Conservation (phyloP, 2,888 invertebrate genomes). For the Nowickia ferox region DNA sequence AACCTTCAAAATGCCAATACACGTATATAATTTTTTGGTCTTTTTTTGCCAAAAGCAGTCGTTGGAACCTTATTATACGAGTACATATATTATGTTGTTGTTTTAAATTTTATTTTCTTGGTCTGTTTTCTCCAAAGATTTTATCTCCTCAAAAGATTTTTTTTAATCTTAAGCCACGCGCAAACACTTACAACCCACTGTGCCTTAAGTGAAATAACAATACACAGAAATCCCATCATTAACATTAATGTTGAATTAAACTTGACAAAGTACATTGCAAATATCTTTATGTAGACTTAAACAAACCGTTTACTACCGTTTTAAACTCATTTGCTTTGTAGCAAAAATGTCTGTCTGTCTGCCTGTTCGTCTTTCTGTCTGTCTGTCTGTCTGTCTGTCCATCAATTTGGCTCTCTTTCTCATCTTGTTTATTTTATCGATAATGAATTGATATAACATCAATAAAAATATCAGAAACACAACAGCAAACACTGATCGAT, state of each 20-base stretch:
- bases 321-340: conserved; percentile 3
- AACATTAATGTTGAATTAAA: conserved; percentile 29
- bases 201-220: not conserved
- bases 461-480: conserved; percentile 39
- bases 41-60: no score
- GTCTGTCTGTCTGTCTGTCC: not conserved
- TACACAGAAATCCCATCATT: conserved; percentile 6
- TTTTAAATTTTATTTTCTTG: no score
- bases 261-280: conserved; percentile 30
- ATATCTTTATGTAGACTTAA: conserved; percentile 27
- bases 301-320: conserved; percentile 45
- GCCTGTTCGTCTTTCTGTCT: not conserved
- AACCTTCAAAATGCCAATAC: no score
- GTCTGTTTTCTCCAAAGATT: no score
- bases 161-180: not conserved
- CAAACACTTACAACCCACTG: conserved; percentile 13
- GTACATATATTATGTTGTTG: no score
- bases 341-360: no score
- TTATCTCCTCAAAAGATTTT: not conserved
- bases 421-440: conserved; percentile 7
- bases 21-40: no score
- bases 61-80: no score
- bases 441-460: conserved; percentile 26
- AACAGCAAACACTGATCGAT: conserved; percentile 45
- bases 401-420: not conserved